A percentile compares a stretch with the other conserved stretches of the same genome.
These are phyloP conservation scores for Stegana nigrithorax DNA, from an alignment of 2,888 invertebrate species.

Conservation along the genomic window DNA sequence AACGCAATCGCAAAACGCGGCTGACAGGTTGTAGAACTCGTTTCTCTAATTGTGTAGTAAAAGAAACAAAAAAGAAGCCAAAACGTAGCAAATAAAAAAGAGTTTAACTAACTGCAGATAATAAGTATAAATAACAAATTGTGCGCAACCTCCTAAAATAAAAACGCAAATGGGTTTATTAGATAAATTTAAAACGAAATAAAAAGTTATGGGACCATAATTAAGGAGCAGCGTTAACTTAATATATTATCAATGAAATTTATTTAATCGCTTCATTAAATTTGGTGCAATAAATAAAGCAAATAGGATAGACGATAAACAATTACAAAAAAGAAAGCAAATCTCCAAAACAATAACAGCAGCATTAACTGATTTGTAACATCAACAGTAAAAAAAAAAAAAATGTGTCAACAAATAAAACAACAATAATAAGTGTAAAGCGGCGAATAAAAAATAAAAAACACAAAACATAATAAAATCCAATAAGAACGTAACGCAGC, in stretches of 20 bases:
- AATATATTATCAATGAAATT: not conserved
- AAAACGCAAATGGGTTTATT: not conserved
- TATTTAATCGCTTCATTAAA: too few species aligned
- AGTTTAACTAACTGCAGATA: not conserved
- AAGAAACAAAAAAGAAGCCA: not conserved
- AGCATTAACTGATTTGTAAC: not conserved
- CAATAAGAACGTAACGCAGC: slow-evolving; percentile 39
- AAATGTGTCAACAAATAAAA: not conserved
- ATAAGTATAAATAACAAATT: slow-evolving; percentile 14
- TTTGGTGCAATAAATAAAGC: not conserved
- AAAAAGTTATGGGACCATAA: not conserved
- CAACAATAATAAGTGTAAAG: not conserved
- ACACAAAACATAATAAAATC: slow-evolving; percentile 30
- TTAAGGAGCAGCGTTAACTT: not conserved
- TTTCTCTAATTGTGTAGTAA: slow-evolving; percentile 32
- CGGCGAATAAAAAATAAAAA: slow-evolving; percentile 16
- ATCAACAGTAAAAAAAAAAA: not conserved
- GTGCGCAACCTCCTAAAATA: slow-evolving; percentile 29
- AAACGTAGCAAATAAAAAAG: not conserved
- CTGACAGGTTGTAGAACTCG: slow-evolving; percentile 51
- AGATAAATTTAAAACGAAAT: slow-evolving; percentile 1
- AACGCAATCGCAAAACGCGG: slow-evolving; percentile 27
- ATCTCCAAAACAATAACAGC: too few species aligned
- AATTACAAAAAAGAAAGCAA: not conserved
- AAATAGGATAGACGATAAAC: not conserved